phyloP scores from a whole-genome alignment of 2,888 invertebrate species.

The Gandaritis pyraliata region DNA sequence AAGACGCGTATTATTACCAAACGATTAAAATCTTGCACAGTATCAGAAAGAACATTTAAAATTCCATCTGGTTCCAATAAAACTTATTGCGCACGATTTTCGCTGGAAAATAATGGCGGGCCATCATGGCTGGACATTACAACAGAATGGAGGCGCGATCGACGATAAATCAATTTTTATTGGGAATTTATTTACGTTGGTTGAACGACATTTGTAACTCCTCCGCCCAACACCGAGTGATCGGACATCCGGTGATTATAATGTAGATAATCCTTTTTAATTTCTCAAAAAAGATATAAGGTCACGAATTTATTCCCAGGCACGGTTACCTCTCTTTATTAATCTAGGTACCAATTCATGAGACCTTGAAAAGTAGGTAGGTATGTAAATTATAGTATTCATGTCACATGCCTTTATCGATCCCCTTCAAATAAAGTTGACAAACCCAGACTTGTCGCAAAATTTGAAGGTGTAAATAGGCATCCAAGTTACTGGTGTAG shows the following conservation, averaged over 20 bases:
- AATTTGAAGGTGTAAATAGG: too few species aligned
- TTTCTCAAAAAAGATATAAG: neutral
- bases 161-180: slow-evolving; percentile 65
- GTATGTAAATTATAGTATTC: too few species aligned
- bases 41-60: slow-evolving; percentile 4
- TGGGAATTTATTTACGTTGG: slow-evolving; percentile 62
- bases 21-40: too few species aligned
- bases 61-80: slow-evolving; percentile 24
- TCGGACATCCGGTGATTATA: slow-evolving; percentile 20
- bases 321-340: too few species aligned
- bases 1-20: too few species aligned
- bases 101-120: slow-evolving; percentile 44
- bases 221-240: slow-evolving; percentile 30
- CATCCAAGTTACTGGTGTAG: too few species aligned
- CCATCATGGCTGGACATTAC: slow-evolving; percentile 53
- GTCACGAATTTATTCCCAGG: too few species aligned
- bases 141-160: slow-evolving; percentile 51
- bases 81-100: slow-evolving; percentile 33
- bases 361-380: too few species aligned
- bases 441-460: too few species aligned
- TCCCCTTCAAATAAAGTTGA: too few species aligned
- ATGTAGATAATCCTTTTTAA: slow-evolving; percentile 23
- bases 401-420: too few species aligned
- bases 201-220: slow-evolving; percentile 59
- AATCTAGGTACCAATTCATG: too few species aligned